Evolutionary conservation across 2,113 vertebrate genomes (phyloP).

Genomic region (Notothenia rossii): DNA sequence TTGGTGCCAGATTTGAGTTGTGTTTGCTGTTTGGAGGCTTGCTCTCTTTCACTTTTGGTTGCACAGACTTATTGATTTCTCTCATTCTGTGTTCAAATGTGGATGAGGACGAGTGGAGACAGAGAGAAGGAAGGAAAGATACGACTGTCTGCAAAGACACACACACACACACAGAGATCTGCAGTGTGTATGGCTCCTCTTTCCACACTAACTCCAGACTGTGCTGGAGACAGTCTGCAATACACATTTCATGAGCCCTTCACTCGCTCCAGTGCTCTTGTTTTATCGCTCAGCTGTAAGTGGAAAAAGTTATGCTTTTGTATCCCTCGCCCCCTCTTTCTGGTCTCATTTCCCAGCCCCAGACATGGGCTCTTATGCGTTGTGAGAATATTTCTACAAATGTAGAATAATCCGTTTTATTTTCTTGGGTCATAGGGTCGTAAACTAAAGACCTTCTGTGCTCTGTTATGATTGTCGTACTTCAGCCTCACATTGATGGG

Average conservation of each 20-base stretch:
- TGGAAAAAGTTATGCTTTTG: slow-evolving; percentile 63
- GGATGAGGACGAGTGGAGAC: slow-evolving; percentile 68
- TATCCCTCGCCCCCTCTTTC: slow-evolving; percentile 52
- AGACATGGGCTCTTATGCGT: slow-evolving; percentile 32
- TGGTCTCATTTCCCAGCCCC: slow-evolving; percentile 49
- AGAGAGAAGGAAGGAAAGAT: slow-evolving; percentile 78
- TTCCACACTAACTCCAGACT: slow-evolving; percentile 77
- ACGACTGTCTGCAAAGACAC: slow-evolving; percentile 83
- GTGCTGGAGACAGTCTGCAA: slow-evolving; percentile 82
- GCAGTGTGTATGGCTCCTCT: slow-evolving; percentile 81
- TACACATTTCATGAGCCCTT: slow-evolving; percentile 83
- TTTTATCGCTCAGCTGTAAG: slow-evolving; percentile 74
- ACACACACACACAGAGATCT: slow-evolving; percentile 52
- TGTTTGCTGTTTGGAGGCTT: slow-evolving; percentile 51
- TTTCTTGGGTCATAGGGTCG: slow-evolving; percentile 16
- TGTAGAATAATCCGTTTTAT: slow-evolving; percentile 52
- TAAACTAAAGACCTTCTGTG: slow-evolving; percentile 11
- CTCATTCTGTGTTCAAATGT: slow-evolving; percentile 74
- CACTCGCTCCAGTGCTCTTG: slow-evolving; percentile 69
- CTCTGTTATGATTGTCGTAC: neutral
- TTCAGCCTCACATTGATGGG: neutral
- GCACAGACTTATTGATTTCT: slow-evolving; percentile 84
- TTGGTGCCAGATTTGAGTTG: slow-evolving; percentile 57
- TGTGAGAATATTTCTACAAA: slow-evolving; percentile 35
- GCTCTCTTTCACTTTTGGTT: slow-evolving; percentile 54